A percentile compares a stretch with the other conserved stretches of the same genome.
Evolutionary conservation across 2,888 invertebrate species (phyloP).

Genomic region (Chironomus riparius): DNA sequence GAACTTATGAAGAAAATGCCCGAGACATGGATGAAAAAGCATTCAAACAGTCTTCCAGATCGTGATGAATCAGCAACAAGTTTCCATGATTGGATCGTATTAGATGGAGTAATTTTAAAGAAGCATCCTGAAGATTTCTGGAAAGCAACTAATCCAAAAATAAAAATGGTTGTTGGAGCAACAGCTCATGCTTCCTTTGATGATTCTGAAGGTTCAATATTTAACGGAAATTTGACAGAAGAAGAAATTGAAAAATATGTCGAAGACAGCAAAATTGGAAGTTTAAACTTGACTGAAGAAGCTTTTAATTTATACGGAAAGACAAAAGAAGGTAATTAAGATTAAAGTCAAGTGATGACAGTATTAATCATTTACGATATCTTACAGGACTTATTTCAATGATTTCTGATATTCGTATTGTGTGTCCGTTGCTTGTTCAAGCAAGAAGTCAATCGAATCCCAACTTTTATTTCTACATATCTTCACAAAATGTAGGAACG

Average conservation of each 20-base stretch:
- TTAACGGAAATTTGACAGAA: conserved; percentile 56
- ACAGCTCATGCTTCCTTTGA: conserved; percentile 57
- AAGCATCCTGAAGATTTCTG: conserved; percentile 58
- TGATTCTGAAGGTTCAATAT: conserved; percentile 51
- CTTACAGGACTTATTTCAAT: conserved; percentile 56
- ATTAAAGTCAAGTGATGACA: neutral
- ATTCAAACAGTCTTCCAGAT: conserved; percentile 48
- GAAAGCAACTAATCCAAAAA: conserved; percentile 39
- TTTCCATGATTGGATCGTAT: conserved; percentile 64
- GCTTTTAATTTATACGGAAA: conserved; percentile 58
- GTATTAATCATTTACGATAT: conserved; percentile 25
- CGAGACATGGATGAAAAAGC: conserved; percentile 57
- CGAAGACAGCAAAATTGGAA: conserved; percentile 48
- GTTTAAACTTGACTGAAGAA: conserved; percentile 52
- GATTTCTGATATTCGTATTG: conserved; percentile 68
- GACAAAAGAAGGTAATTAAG: conserved; percentile 44
- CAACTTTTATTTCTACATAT: conserved; percentile 64
- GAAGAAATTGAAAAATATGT: conserved; percentile 56
- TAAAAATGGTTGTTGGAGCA: conserved; percentile 57
- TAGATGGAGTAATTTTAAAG: conserved; percentile 58
- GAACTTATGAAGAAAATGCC: conserved; percentile 61
- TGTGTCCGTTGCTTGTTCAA: conserved; percentile 66
- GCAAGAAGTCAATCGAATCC: conserved; percentile 48
- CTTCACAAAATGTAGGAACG: conserved; percentile 49
- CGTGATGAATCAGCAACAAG: conserved; percentile 47